These are phyloP conservation scores for Sphecodes monilicornis DNA, from an alignment of 2,888 invertebrate species.

Conservation along the genomic window DNA sequence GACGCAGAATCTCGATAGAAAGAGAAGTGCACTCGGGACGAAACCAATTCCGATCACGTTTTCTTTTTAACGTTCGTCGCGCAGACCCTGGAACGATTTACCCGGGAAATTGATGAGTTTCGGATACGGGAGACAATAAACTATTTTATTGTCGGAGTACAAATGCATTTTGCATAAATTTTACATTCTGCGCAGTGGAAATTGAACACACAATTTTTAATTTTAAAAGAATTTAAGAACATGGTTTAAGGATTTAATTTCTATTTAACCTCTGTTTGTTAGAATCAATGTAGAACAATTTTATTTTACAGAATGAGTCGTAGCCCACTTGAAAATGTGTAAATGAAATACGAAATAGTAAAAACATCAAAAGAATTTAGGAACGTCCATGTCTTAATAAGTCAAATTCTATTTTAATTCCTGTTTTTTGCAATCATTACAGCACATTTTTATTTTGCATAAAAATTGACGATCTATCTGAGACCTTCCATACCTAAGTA, in stretches of 20 bases:
- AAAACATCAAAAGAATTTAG: too few species aligned
- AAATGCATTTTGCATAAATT: background rate
- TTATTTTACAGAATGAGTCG: too few species aligned
- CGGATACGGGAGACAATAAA: background rate
- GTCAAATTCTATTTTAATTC: background rate
- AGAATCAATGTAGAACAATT: too few species aligned
- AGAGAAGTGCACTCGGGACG: background rate
- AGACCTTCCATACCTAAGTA: background rate
- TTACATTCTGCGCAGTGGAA: background rate
- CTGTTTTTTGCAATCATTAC: background rate
- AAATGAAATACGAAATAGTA: background rate
- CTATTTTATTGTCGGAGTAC: background rate
- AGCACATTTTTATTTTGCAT: background rate
- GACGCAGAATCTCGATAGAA: background rate
- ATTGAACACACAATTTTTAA: background rate
- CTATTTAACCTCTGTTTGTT: too few species aligned
- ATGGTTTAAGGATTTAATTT: too few species aligned
- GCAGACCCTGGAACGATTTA: background rate
- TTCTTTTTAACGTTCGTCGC: background rate
- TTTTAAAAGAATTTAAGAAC: too few species aligned
- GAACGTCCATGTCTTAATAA: too few species aligned
- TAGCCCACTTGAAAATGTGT: background rate
- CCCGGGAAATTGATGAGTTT: background rate
- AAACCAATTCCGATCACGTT: conserved; percentile 1
- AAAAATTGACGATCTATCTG: background rate